Evolutionary conservation across 2,888 invertebrate genomes (phyloP).

Genomic region (Philhelius pedissequus): DNA sequence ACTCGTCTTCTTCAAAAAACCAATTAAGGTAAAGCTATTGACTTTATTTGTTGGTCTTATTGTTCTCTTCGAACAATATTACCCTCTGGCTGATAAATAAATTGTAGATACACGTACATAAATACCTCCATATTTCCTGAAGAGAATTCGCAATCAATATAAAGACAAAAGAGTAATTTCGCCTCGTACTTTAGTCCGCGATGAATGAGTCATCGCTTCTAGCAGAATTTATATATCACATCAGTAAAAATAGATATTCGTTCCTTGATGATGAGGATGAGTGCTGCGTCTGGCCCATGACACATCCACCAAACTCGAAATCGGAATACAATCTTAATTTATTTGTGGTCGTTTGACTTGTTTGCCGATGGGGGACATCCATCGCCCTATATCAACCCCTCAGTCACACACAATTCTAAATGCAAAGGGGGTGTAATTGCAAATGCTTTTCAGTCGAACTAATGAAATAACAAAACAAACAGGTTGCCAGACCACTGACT

Average conservation of each 20-base stretch:
- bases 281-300: background rate
- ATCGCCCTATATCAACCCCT: background rate
- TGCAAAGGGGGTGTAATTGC: slow-evolving; percentile 23
- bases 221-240: background rate
- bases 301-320: background rate
- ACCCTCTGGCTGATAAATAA: background rate
- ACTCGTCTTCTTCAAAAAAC: background rate
- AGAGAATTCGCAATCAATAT: background rate
- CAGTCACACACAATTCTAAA: background rate
- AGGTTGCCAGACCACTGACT: slow-evolving; percentile 37
- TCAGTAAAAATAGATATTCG: background rate
- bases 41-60: slow-evolving; percentile 7
- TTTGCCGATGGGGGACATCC: background rate
- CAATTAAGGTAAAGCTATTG: slow-evolving; percentile 22
- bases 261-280: background rate
- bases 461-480: slow-evolving; percentile 62
- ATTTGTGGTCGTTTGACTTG: background rate
- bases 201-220: slow-evolving; percentile 8
- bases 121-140: background rate
- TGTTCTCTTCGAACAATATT: background rate
- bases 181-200: background rate
- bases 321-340: background rate
- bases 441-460: slow-evolving; percentile 25
- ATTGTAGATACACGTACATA: background rate
- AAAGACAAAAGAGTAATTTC: background rate